Base-by-base conservation (phyloP, 2,888 invertebrate genomes). In the Lutraria lutraria region DNA sequence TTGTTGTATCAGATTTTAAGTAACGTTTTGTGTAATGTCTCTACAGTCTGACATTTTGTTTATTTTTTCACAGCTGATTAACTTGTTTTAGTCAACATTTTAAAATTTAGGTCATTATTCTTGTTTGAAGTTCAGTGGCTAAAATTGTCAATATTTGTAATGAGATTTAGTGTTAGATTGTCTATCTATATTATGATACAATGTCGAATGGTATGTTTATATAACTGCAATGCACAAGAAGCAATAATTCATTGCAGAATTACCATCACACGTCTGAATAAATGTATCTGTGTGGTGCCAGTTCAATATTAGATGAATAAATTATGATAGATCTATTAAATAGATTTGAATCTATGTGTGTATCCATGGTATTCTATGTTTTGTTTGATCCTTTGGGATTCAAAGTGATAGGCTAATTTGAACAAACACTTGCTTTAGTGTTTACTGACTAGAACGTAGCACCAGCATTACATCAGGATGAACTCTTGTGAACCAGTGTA, bases 21-120 rank as follows among this genome's bases (percentile, higher is more conserved):
- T 68, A 68, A 68, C 63, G 63, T 68, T 68, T 68, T 68, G 63
- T 68, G 63, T 68, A n/a, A 21, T 25, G 63, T 21, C n/a, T 68
- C 63, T 68, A 6, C 63, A 68, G 63, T 68, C 63, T 68, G 63
- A 25, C 25, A 68, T 12, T 68, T 68, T 68, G 63, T 68, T 68
- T 68, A 68, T 68, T 68, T 68, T 68, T 68, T 68, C 63, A 68
- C 63, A 68, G 63, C 8, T 68, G 63, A 68, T 68, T 68, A 25
- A 68, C 25, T 68, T 68, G 63, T 12, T 68, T 68, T 25, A 68
- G 63, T 68, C n/a, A 68, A n/a, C n/a, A 68, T 68, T 68, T 68
- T 68, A 25, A 68, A 25, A 68, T 68, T 68, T 68, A 68, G 63
- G 63, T 68, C 63, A 68, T 68, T 25, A 68, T 68, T 25, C 3